Base-by-base conservation (phyloP, 1,140 invertebrate genomes). In the Episyrphus balteatus region DNA sequence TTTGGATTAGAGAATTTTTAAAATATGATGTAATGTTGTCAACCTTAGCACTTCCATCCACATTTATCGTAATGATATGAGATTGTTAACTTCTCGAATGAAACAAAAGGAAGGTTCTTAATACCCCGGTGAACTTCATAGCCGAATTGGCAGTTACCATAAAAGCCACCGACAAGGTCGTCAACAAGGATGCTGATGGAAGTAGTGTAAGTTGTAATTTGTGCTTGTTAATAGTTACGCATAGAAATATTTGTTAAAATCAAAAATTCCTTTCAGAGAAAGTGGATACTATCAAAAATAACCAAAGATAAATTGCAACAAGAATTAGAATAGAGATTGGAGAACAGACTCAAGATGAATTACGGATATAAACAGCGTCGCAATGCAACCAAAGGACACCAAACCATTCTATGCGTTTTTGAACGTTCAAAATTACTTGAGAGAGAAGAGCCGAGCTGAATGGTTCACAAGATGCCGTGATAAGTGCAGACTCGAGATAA, bases 211-310 rank as follows among this genome's bases (percentile, higher is more conserved):
- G 76, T 70, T 48, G 11, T 37, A 39, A 2, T 14, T 5, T 17
- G 21, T 19, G 40, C 6, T 12, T n/a, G n/a, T n/a, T n/a, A n/a
- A n/a, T n/a, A n/a, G n/a, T n/a, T n/a, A n/a, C n/a, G n/a, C n/a
- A n/a, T 18, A 7, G 13, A 38, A 36, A 21, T 21, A 43, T n/a
- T n/a, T n/a, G 26, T 26, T n/a, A n/a, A 13, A 26, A 30, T n/a
- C 44, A 1, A 7, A 33, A 1, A 17, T 8, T 11, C 39, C 5
- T 36, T 34, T 73, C 76, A 12, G 60, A 96, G 88, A 88, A 89
- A 84, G 94, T 98, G 31, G 89, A 98, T 74, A 81, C 86, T 8
- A 94, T 86, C 63, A 98, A 98, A 71, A 69, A 98, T 98, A 68
- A 94, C 94, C 9, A 88, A 98, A 72, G 88, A 88, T 2, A 96